Percentiles rank a stretch among this genome's conserved stretches.
Conservation (phyloP, 2,113 vertebrate species). For the Hydrolagus affinis region DNA sequence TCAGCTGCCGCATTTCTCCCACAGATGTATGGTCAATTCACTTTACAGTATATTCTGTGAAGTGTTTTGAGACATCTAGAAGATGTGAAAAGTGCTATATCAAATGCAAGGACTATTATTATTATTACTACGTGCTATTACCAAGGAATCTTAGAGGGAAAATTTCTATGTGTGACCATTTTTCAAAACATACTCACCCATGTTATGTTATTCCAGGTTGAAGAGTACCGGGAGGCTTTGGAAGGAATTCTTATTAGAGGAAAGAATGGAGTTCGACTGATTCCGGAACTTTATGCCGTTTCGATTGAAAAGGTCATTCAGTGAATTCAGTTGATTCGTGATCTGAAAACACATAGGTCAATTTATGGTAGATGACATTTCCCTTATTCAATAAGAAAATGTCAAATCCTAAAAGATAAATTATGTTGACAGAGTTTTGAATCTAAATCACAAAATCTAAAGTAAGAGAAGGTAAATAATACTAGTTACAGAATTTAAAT, state of each 20-base stretch:
- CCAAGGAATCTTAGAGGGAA: too few species aligned
- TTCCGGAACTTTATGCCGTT: slow-evolving; percentile 90
- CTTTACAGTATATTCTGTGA: too few species aligned
- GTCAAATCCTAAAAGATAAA: neutral
- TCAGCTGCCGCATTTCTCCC: too few species aligned
- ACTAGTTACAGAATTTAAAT: neutral
- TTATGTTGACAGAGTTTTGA: neutral
- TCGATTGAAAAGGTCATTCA: slow-evolving; percentile 72
- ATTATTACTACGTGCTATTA: too few species aligned
- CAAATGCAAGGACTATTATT: too few species aligned
- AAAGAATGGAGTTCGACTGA: slow-evolving; percentile 76
- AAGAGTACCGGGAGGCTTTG: slow-evolving; percentile 88
- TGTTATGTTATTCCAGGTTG: slow-evolving; percentile 57
- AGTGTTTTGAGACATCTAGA: too few species aligned
- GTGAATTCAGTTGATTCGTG: neutral
- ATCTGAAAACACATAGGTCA: neutral
- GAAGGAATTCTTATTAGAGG: slow-evolving; percentile 84
- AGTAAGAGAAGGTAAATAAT: neutral
- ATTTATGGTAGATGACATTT: too few species aligned
- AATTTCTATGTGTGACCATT: too few species aligned
- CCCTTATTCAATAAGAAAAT: neutral
- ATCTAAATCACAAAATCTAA: neutral
- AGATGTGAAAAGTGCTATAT: too few species aligned
- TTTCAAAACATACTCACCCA: neutral
- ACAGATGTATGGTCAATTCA: too few species aligned